Evolutionary conservation across 2,113 vertebrate species (phyloP).

Genomic region (Lagopus leucura): DNA sequence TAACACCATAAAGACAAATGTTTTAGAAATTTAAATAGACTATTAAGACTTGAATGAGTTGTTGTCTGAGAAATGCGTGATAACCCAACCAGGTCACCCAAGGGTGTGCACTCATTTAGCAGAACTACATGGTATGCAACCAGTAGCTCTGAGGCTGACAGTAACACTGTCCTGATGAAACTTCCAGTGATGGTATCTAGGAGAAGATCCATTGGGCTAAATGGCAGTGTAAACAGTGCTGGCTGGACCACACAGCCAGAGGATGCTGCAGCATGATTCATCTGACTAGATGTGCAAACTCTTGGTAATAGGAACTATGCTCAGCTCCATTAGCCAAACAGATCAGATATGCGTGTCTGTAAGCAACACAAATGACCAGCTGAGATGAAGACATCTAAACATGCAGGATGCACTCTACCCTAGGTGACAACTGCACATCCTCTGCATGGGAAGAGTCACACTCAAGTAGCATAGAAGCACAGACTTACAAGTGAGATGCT

Average conservation of each 20-base stretch:
- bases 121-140: neutral
- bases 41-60: neutral
- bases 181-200: neutral
- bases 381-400: neutral
- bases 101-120: neutral
- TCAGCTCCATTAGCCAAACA: neutral
- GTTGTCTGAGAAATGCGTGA: neutral
- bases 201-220: neutral
- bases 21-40: conserved; percentile 29
- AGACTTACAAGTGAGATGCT: neutral
- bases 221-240: neutral
- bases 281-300: neutral
- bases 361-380: accelerated
- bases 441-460: neutral
- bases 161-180: neutral
- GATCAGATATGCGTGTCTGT: neutral
- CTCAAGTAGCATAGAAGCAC: neutral
- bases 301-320: neutral
- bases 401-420: neutral
- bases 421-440: neutral
- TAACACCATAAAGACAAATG: conserved; percentile 17
- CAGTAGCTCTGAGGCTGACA: neutral
- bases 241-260: neutral
- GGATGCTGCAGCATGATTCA: neutral
- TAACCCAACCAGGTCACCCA: neutral